These are phyloP conservation scores for Remorina albescens DNA, from an alignment of 2,797 vertebrate species.

Conservation along the genomic window DNA sequence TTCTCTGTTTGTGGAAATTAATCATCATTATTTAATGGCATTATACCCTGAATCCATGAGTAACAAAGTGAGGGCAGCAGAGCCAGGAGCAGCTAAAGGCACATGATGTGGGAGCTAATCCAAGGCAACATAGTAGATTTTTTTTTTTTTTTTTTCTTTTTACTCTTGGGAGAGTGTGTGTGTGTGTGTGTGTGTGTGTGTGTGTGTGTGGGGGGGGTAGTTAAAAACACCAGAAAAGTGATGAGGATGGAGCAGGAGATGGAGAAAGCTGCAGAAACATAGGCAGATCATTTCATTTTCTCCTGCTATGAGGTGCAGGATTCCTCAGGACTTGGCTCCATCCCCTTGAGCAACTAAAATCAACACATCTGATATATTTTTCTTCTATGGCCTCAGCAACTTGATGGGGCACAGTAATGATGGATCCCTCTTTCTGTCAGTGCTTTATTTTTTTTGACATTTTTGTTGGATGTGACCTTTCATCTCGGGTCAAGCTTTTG, in stretches of 20 bases:
- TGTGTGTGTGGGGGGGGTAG: slow-evolving; percentile 19
- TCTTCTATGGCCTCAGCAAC: slow-evolving; percentile 62
- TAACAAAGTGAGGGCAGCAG: slow-evolving; percentile 39
- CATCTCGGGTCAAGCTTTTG: slow-evolving; percentile 33
- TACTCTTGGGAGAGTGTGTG: slow-evolving; percentile 20
- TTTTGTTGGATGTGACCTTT: slow-evolving; percentile 25
- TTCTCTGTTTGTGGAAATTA: slow-evolving; percentile 48
- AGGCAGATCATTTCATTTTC: slow-evolving; percentile 66
- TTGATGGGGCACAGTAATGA: slow-evolving; percentile 48
- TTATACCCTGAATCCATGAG: slow-evolving; percentile 51
- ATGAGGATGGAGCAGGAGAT: slow-evolving; percentile 36
- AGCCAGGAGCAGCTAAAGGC: slow-evolving; percentile 57
- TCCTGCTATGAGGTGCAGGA: slow-evolving; percentile 64
- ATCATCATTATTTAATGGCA: slow-evolving; percentile 64
- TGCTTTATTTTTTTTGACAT: slow-evolving; percentile 1
- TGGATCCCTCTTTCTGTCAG: slow-evolving; percentile 33
- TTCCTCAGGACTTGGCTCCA: slow-evolving; percentile 65
- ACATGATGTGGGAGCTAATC: slow-evolving; percentile 67
- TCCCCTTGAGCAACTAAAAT: slow-evolving; percentile 71
- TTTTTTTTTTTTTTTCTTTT: slow-evolving; percentile 49
- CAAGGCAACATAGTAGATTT: slow-evolving; percentile 67
- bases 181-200: slow-evolving; percentile 17
- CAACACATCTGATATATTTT: slow-evolving; percentile 76
- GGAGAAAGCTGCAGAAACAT: slow-evolving; percentile 53
- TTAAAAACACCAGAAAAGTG: too few species aligned